Conservation (phyloP, 2,888 invertebrate genomes). For the Pristionchus japonicus region DNA sequence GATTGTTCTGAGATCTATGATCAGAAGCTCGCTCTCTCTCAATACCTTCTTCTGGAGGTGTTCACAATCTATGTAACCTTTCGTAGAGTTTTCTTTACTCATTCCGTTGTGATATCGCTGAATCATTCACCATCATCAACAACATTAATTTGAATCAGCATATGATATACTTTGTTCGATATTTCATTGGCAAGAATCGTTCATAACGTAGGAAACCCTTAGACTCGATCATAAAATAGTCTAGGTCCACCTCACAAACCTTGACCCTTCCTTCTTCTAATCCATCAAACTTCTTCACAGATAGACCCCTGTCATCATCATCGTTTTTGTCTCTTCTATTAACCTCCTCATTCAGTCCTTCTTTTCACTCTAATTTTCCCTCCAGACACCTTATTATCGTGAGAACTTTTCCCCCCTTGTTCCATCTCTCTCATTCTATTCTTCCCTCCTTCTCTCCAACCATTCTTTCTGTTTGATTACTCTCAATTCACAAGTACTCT, state of each 20-base stretch:
- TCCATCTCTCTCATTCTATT: neutral
- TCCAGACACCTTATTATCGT: neutral
- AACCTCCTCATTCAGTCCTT: neutral
- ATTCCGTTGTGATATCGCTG: neutral
- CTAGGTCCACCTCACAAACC: neutral
- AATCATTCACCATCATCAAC: neutral
- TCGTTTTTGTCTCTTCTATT: neutral
- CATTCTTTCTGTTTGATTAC: conserved; percentile 38
- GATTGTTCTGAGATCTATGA: neutral
- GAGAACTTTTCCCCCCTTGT: neutral
- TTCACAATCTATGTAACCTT: neutral
- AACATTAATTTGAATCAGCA: neutral
- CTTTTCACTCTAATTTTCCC: neutral
- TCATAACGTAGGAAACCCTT: neutral
- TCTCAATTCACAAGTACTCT: conserved; percentile 31
- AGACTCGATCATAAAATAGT: neutral
- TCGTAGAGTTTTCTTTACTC: neutral
- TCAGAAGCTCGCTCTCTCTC: neutral
- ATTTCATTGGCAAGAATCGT: neutral
- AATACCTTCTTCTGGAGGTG: neutral
- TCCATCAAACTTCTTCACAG: neutral
- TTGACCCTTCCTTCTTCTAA: conserved; percentile 21
- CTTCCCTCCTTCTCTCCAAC: neutral
- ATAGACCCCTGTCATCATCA: neutral
- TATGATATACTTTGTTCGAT: neutral